These are phyloP conservation scores for Lanius ludovicianus DNA, from an alignment of 2,113 vertebrate genomes.

Conservation along the genomic window DNA sequence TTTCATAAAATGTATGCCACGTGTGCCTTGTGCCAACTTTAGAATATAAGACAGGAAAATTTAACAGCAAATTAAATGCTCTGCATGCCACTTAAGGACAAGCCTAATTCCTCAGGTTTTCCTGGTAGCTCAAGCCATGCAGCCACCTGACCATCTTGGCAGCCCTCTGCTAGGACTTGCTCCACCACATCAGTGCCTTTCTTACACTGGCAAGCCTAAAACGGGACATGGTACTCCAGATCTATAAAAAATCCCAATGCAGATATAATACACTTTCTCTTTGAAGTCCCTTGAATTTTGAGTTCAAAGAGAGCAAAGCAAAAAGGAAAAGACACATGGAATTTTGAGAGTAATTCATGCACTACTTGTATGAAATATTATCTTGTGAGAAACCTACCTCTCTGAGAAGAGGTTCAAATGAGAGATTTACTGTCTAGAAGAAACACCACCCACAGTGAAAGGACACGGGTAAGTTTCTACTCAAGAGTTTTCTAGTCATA, in stretches of 20 bases:
- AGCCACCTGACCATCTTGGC: not conserved
- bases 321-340: not conserved
- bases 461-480: not conserved
- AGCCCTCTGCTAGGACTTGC: not conserved
- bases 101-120: not conserved
- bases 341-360: not conserved
- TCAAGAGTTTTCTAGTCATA: not conserved
- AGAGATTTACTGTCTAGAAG: not conserved
- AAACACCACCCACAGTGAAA: not conserved
- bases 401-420: not conserved
- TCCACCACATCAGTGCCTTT: not conserved
- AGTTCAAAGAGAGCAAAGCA: not conserved
- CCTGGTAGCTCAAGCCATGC: not conserved
- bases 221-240: not conserved
- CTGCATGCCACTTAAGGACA: not conserved
- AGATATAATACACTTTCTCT: not conserved
- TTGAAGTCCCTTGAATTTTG: not conserved
- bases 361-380: not conserved
- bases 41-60: not conserved
- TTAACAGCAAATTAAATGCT: not conserved
- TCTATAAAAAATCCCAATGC: not conserved
- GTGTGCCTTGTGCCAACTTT: not conserved
- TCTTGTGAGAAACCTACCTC: not conserved
- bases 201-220: not conserved
- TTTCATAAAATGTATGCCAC: not conserved